Base-by-base conservation (phyloP, 2,113 vertebrate species). In the Eurypyga helias region DNA sequence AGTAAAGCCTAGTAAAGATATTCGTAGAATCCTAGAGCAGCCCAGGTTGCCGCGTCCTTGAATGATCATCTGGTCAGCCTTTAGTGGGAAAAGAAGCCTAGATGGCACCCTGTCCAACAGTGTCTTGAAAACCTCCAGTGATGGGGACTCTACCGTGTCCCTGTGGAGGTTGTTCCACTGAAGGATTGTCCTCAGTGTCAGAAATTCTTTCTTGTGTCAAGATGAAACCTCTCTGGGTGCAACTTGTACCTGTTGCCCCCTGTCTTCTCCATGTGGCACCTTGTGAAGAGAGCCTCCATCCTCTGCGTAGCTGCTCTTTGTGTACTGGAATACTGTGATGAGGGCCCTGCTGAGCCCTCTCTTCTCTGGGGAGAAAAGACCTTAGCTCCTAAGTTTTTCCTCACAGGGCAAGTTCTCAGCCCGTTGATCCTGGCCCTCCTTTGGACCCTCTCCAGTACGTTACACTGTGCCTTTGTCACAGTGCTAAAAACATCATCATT, bases 21-120 rank as follows among this genome's bases (percentile, higher is more conserved):
- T 55, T 73, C 3, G 8, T 10, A 31, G 65, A 54, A 33, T 51
- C n/a, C 13, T 34, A 54, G 34, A 79, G 33, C 17, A 66, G 52
- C n/a, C n/a, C 17, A 18, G 31, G 10, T 49, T 79, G 25, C 26
- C 46, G 79, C 21, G 7, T n/a, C 48, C 25, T 83, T 2, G 3
- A 61, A 72, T 61, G n/a, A 48, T 60, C 21, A 29, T 28, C n/a
- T 54, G 25, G 51, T 60, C 85, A 48, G 9, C 51, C 21, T 66
- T 48, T 43, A 2, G 1, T 33, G 46, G 18, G 41, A 54, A 41
- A 23, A 17, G 15, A 21, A 78, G 25, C 6, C 58, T 20, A 14
- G 21, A 17, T 65, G 11, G 72, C 25, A 60, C 25, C 26, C 25
- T 0, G 0, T 61, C 34, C 41, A 49, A 15, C 11, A 0, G 4